Evolutionary conservation across 2,797 vertebrate genomes (phyloP).

Genomic region (Coranthus polyacanthus): DNA sequence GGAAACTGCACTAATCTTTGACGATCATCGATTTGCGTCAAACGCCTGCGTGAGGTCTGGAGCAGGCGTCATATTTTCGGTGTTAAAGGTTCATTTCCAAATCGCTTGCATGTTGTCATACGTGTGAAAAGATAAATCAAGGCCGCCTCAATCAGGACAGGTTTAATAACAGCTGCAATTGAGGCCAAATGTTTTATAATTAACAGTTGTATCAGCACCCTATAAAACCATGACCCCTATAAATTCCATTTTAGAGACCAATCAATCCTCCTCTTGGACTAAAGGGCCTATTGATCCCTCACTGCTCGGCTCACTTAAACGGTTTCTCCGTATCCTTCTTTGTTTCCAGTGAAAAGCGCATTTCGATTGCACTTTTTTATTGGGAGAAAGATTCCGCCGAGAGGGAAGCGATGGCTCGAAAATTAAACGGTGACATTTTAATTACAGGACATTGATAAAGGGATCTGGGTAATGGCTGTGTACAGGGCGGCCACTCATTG

Average conservation of each 20-base stretch:
- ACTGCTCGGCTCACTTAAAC: slow-evolving; percentile 80
- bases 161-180: slow-evolving; percentile 92
- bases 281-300: slow-evolving; percentile 88
- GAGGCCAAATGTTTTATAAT: slow-evolving; percentile 94
- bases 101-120: slow-evolving; percentile 29
- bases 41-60: background rate
- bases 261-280: slow-evolving; percentile 90
- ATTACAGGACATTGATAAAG: slow-evolving; percentile 96
- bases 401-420: slow-evolving; percentile 86
- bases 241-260: slow-evolving; percentile 95
- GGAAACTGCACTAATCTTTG: background rate
- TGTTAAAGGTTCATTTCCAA: slow-evolving; percentile 3
- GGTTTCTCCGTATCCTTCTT: slow-evolving; percentile 79
- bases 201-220: slow-evolving; percentile 93
- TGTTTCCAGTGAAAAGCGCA: slow-evolving; percentile 86
- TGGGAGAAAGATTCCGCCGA: slow-evolving; percentile 90
- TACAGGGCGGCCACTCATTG: slow-evolving; percentile 76
- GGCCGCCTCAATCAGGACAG: slow-evolving; percentile 87
- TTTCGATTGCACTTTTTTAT: slow-evolving; percentile 93
- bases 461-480: slow-evolving; percentile 82
- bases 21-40: slow-evolving; percentile 2
- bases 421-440: slow-evolving; percentile 98
- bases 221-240: slow-evolving; percentile 95
- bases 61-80: slow-evolving; percentile 6
- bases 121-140: slow-evolving; percentile 87